Conservation (phyloP, 2,888 invertebrate genomes). For the Parapristionchus giblindavisi region DNA sequence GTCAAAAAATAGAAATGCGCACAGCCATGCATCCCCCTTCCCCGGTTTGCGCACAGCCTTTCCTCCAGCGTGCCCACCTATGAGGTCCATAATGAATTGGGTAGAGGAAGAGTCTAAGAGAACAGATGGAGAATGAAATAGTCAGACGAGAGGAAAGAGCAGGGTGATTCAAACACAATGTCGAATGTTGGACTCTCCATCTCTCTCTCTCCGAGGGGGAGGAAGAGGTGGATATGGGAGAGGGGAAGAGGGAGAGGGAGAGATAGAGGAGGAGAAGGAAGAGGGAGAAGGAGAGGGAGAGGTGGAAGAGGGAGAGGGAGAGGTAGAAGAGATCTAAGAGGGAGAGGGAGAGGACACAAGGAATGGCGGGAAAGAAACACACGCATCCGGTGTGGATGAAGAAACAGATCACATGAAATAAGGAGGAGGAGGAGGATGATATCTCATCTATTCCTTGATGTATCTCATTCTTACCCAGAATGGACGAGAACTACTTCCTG, state of each 20-base stretch:
- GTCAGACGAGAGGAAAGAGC: too few species aligned
- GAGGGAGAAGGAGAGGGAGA: conserved; percentile 33
- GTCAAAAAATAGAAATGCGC: too few species aligned
- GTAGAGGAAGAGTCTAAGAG: too few species aligned
- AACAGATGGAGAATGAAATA: too few species aligned
- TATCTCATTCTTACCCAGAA: conserved; percentile 22
- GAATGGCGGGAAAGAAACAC: not conserved
- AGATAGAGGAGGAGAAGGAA: conserved; percentile 15
- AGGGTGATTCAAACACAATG: too few species aligned
- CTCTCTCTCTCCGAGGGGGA: too few species aligned
- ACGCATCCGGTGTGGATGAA: not conserved
- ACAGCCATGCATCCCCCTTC: too few species aligned
- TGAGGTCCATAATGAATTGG: too few species aligned
- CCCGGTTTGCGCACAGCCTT: too few species aligned
- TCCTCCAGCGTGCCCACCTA: too few species aligned
- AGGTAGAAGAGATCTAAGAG: conserved; percentile 3
- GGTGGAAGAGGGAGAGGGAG: conserved; percentile 15
- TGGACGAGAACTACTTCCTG: not conserved
- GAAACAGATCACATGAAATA: not conserved
- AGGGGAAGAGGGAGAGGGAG: conserved; percentile 35
- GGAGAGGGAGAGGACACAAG: conserved; percentile 20
- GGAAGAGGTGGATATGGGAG: too few species aligned
- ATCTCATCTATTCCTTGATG: not conserved
- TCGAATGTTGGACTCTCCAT: too few species aligned
- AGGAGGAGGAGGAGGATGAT: not conserved